Evolutionary conservation across 2,113 vertebrate genomes (phyloP).

Genomic region (Albula glossodonta): DNA sequence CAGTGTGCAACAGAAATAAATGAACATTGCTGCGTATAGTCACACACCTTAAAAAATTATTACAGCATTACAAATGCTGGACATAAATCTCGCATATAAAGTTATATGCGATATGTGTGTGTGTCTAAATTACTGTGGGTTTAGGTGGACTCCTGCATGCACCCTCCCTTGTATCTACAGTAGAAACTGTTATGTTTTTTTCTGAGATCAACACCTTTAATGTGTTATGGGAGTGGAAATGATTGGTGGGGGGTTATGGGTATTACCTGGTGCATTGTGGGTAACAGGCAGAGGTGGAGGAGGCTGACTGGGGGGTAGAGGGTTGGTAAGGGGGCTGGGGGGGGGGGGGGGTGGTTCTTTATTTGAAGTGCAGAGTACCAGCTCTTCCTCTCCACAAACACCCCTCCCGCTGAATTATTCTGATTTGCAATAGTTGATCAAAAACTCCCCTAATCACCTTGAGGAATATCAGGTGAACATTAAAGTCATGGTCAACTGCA

Average conservation of each 20-base stretch:
- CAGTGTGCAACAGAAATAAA: too few species aligned
- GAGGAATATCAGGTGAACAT: slow-evolving; percentile 35
- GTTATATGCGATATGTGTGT: too few species aligned
- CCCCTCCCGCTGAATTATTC: slow-evolving; percentile 7
- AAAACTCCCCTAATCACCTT: slow-evolving; percentile 24
- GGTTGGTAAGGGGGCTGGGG: neutral
- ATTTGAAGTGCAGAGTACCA: slow-evolving; percentile 19
- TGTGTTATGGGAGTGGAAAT: neutral
- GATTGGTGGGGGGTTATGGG: neutral
- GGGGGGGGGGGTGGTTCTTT: neutral
- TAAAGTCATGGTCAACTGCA: slow-evolving; percentile 61
- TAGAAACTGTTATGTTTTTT: too few species aligned
- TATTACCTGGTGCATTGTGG: neutral
- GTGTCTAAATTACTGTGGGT: too few species aligned
- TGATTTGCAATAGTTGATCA: slow-evolving; percentile 24
- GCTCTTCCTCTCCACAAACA: neutral
- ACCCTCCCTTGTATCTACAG: too few species aligned
- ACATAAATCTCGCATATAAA: too few species aligned
- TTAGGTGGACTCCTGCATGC: too few species aligned
- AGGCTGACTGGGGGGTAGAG: neutral
- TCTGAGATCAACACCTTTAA: too few species aligned
- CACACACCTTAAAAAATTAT: too few species aligned
- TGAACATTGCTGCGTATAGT: too few species aligned
- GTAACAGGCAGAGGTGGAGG: neutral
- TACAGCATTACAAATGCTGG: too few species aligned